These are phyloP conservation scores for Eupleurogrammus muticus DNA, from an alignment of 2,797 vertebrate species.

Conservation along the genomic window DNA sequence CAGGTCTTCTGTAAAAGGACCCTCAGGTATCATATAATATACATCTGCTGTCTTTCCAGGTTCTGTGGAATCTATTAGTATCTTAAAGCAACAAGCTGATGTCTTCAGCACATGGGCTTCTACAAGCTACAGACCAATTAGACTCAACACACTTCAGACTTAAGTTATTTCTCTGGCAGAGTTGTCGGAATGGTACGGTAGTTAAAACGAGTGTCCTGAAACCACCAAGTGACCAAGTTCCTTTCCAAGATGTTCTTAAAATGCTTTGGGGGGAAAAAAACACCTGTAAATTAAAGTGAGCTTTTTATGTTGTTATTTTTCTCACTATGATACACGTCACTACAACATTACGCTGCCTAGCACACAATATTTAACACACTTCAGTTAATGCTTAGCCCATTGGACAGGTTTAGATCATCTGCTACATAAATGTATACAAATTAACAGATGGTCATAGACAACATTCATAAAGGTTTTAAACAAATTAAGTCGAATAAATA, in stretches of 20 bases:
- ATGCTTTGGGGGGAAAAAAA: not conserved
- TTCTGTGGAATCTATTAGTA: conserved; percentile 30
- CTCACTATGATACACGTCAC: no score
- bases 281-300: not conserved
- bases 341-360: not conserved
- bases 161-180: not conserved
- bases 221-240: not conserved
- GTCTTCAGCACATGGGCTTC: conserved; percentile 14
- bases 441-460: no score
- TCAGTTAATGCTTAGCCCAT: no score
- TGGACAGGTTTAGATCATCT: no score
- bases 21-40: not conserved
- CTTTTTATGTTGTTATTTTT: no score
- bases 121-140: not conserved
- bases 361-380: not conserved
- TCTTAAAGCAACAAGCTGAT: conserved; percentile 6
- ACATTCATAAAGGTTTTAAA: no score
- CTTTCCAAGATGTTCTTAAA: not conserved
- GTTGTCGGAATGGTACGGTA: not conserved
- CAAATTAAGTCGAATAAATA: no score
- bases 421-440: no score
- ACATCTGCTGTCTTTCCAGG: conserved; percentile 24
- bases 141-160: not conserved
- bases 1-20: not conserved
- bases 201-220: not conserved